Conservation (phyloP, 2,888 invertebrate genomes). For the Argyra leucocephala region DNA sequence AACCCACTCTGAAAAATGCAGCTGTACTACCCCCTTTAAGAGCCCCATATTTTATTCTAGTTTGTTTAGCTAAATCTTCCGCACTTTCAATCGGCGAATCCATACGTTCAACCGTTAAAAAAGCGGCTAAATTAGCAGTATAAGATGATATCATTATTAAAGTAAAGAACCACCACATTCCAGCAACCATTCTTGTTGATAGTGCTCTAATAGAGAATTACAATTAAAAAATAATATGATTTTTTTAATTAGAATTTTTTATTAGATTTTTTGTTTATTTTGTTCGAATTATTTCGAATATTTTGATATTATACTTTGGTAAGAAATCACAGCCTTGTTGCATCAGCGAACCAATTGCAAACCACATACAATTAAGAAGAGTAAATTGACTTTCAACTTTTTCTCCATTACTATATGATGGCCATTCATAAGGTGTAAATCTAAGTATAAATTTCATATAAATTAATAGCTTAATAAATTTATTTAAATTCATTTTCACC, state of each 20-base stretch:
- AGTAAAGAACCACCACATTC: slow-evolving; percentile 94
- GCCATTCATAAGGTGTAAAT: slow-evolving; percentile 94
- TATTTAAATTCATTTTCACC: too few species aligned
- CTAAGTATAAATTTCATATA: slow-evolving; percentile 41
- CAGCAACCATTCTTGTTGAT: slow-evolving; percentile 47
- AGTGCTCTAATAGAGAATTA: slow-evolving; percentile 32
- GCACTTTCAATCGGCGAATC: slow-evolving; percentile 91
- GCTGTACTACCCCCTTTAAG: slow-evolving; percentile 87
- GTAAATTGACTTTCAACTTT: slow-evolving; percentile 87
- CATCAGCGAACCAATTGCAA: slow-evolving; percentile 89
- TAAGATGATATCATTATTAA: slow-evolving; percentile 93
- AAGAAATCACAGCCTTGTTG: slow-evolving; percentile 93
- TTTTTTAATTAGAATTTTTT: slow-evolving; percentile 13
- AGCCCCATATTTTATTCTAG: slow-evolving; percentile 93
- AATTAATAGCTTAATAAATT: neutral
- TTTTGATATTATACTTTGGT: slow-evolving; percentile 64
- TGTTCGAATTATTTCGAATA: neutral
- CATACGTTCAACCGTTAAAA: slow-evolving; percentile 86
- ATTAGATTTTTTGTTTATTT: neutral
- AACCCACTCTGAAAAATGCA: slow-evolving; percentile 77
- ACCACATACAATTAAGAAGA: slow-evolving; percentile 92
- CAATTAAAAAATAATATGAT: slow-evolving; percentile 13
- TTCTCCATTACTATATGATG: slow-evolving; percentile 75
- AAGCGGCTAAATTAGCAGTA: slow-evolving; percentile 91
- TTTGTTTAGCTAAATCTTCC: slow-evolving; percentile 92